Conservation (phyloP, 2,113 vertebrate genomes). For the Megaceryle maxima region DNA sequence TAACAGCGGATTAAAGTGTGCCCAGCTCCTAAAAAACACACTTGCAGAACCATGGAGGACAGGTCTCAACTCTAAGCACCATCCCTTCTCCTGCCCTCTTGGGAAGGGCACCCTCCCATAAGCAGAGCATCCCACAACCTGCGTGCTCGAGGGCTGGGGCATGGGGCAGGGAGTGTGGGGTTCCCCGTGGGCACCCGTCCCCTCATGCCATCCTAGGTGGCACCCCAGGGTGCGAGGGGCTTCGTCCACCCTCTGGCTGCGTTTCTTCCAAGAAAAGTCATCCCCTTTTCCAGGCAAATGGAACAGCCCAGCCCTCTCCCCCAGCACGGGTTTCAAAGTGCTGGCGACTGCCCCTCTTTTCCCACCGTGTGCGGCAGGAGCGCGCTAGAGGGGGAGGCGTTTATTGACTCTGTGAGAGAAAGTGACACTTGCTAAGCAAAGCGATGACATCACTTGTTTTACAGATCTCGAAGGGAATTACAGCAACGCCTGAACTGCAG, state of each 20-base stretch:
- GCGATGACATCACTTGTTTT: neutral
- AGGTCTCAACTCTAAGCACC: neutral
- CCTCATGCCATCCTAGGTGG: fast-evolving
- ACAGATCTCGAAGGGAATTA: neutral
- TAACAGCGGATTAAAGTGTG: fast-evolving
- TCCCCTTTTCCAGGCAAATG: fast-evolving
- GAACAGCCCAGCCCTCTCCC: neutral
- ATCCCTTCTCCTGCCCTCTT: neutral
- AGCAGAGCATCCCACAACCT: too few species aligned
- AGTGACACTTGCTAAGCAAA: neutral
- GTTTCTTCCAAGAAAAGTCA: neutral
- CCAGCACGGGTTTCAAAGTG: fast-evolving
- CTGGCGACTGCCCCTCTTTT: fast-evolving
- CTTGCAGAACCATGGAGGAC: neutral
- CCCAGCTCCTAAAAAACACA: neutral
- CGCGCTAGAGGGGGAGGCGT: neutral
- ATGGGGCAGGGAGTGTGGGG: neutral
- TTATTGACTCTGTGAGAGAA: neutral
- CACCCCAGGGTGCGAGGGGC: fast-evolving
- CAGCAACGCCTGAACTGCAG: neutral
- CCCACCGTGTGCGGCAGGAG: neutral
- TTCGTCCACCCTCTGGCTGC: neutral
- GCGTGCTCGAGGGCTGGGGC: neutral
- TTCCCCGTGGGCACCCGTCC: neutral
- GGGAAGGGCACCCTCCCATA: neutral